A percentile compares a stretch with the other conserved stretches of the same genome.
Evolutionary conservation across 2,113 vertebrate genomes (phyloP).

Genomic region (Tonatia bakeri): DNA sequence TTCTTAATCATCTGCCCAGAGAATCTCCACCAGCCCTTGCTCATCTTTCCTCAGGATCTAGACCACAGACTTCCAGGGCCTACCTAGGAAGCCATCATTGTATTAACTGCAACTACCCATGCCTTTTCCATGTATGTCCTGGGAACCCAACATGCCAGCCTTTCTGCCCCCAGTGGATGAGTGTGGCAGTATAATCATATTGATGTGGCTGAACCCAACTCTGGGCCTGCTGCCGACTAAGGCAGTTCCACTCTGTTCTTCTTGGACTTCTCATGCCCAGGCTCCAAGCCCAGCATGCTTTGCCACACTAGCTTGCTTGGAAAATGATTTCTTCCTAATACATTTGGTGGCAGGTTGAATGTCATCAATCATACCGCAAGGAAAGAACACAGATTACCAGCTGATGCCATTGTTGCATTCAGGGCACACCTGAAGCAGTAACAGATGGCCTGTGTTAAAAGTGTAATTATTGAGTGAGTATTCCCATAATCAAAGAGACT

Average conservation of each 20-base stretch:
- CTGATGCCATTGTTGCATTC: not conserved
- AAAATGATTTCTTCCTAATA: not conserved
- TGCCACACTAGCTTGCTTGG: not conserved
- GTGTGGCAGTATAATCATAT: not conserved
- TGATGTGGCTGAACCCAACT: not conserved
- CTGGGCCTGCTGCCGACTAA: not conserved
- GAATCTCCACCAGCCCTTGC: not conserved
- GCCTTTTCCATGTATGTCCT: not conserved
- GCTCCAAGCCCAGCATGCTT: not conserved
- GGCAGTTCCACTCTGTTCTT: not conserved
- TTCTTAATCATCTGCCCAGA: not conserved
- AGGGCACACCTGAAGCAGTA: not conserved
- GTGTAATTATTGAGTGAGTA: not conserved
- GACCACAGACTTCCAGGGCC: not conserved
- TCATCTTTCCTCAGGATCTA: not conserved
- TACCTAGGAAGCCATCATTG: not conserved
- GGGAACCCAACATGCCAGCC: rapidly evolving
- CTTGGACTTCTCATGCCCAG: not conserved
- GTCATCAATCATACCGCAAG: not conserved
- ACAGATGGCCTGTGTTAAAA: constrained; percentile 59
- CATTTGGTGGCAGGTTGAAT: not conserved
- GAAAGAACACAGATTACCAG: constrained; percentile 32
- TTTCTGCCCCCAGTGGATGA: not conserved
- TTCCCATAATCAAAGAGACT: not conserved
- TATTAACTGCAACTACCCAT: not conserved